Percentiles rank a stretch among this genome's conserved stretches.
Evolutionary conservation across 2,888 invertebrate genomes (phyloP).

Genomic region (Cecidostiba fungosa): DNA sequence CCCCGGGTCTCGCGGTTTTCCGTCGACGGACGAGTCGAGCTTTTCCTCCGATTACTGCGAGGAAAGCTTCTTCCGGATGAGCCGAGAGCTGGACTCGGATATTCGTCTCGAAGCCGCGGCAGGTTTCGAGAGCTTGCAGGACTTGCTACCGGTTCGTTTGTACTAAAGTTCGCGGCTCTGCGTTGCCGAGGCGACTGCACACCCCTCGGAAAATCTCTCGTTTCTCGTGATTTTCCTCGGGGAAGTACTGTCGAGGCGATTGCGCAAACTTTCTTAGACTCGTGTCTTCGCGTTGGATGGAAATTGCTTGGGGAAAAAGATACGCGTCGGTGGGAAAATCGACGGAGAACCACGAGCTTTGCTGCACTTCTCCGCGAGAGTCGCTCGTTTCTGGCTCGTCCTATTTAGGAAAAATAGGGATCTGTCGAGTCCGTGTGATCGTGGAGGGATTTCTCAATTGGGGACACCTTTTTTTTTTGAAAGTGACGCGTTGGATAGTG

Average conservation of each 20-base stretch:
- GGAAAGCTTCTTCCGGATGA: background rate
- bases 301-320: too few species aligned
- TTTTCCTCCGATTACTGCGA: background rate
- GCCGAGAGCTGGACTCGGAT: background rate
- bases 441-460: background rate
- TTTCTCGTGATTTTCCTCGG: background rate
- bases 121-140: background rate
- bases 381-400: background rate
- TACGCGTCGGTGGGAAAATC: background rate
- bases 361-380: background rate
- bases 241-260: background rate
- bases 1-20: constrained; percentile 26
- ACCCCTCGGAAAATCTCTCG: background rate
- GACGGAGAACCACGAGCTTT: background rate
- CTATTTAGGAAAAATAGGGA: constrained; percentile 31
- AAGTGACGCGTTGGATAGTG: background rate
- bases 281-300: background rate
- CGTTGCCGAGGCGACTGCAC: constrained; percentile 1
- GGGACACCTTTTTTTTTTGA: too few species aligned
- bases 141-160: background rate
- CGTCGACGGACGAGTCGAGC: too few species aligned
- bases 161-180: background rate
- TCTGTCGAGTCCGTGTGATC: background rate
- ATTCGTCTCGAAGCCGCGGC: background rate
- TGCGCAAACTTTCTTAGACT: background rate